phyloP scores from a whole-genome alignment of 2,888 invertebrate species.

The Microctonus aethiopoides region DNA sequence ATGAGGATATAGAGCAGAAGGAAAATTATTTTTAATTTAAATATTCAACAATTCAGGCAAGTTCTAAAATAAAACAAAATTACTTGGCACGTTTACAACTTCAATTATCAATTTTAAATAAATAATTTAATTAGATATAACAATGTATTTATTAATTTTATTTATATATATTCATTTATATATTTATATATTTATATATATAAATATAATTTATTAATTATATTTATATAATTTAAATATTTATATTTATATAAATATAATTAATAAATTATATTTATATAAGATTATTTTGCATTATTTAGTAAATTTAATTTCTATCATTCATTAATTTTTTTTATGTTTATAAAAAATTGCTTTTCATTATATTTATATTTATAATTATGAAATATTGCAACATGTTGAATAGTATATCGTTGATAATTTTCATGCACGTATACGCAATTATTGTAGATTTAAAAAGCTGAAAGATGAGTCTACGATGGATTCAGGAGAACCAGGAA shows the following conservation, averaged over 20 bases:
- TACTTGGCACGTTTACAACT: background rate
- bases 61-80: background rate
- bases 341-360: too few species aligned
- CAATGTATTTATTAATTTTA: background rate
- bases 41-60: background rate
- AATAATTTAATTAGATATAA: too few species aligned
- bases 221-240: too few species aligned
- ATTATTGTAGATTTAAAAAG: background rate
- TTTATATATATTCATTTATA: too few species aligned
- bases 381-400: background rate
- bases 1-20: background rate
- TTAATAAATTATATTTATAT: too few species aligned
- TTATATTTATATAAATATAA: too few species aligned
- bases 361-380: background rate
- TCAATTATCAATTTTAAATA: background rate
- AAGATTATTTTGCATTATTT: too few species aligned
- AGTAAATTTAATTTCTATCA: too few species aligned
- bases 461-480: constrained; percentile 56
- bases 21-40: background rate
- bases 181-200: too few species aligned
- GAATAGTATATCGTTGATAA: background rate
- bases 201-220: too few species aligned
- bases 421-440: background rate
- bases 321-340: too few species aligned
- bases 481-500: constrained; percentile 58